phyloP scores from a whole-genome alignment of 2,888 invertebrate species.

The Flexamia atlantica region DNA sequence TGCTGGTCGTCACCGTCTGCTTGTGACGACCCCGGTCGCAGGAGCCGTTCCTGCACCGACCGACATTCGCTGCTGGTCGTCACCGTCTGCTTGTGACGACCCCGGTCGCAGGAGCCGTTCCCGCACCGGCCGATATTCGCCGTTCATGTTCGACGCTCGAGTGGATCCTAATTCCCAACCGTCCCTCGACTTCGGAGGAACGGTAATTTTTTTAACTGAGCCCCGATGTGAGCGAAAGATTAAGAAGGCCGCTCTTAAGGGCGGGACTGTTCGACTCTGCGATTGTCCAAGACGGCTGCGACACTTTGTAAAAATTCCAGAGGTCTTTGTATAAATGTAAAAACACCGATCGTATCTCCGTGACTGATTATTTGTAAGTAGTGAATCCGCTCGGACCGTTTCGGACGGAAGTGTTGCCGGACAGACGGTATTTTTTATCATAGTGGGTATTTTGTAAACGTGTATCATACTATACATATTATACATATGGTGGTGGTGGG shows the following conservation, averaged over 20 bases:
- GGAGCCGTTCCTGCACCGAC: too few species aligned
- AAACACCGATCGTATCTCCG: slow-evolving; percentile 32
- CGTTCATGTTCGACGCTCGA: neutral
- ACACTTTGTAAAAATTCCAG: slow-evolving; percentile 37
- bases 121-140: neutral
- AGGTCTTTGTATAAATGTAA: slow-evolving; percentile 59
- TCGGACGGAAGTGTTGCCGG: slow-evolving; percentile 11
- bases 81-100: slow-evolving; percentile 32
- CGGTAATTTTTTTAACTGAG: too few species aligned
- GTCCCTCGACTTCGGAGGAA: too few species aligned
- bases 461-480: slow-evolving; percentile 61
- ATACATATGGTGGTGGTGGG: slow-evolving; percentile 14
- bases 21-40: too few species aligned
- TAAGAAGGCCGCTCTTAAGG: neutral
- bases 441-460: slow-evolving; percentile 61
- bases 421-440: slow-evolving; percentile 62
- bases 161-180: too few species aligned
- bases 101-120: slow-evolving; percentile 18
- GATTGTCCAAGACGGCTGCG: slow-evolving; percentile 29
- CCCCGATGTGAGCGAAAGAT: too few species aligned
- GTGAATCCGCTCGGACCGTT: neutral
- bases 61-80: slow-evolving; percentile 27
- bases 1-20: too few species aligned
- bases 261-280: neutral
- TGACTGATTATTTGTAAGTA: slow-evolving; percentile 61